Conservation (phyloP, 92 coral and sea anemone species). For the Bergia sp. region DNA sequence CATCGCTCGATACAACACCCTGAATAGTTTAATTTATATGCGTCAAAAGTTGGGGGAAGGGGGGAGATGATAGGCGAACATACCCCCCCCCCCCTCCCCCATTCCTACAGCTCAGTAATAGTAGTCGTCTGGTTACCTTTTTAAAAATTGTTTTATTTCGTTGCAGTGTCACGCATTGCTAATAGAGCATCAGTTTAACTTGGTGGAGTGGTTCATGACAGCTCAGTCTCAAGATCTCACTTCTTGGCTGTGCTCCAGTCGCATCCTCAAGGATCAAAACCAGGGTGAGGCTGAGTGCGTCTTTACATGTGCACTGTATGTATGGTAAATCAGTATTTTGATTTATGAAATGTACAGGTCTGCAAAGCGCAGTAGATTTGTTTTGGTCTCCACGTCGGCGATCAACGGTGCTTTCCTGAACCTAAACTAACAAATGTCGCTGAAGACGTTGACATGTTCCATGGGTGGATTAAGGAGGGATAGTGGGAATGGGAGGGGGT, state of each 20-base stretch:
- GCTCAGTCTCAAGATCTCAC: constrained; percentile 81
- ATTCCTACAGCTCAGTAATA: too few species aligned
- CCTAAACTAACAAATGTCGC: too few species aligned
- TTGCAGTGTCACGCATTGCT: constrained; percentile 82
- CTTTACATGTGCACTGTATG: too few species aligned
- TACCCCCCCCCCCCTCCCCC: too few species aligned
- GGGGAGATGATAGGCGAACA: too few species aligned
- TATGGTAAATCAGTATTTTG: not conserved
- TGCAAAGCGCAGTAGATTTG: not conserved
- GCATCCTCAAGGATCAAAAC: constrained; percentile 63
- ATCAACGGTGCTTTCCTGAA: too few species aligned
- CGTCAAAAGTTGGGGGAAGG: too few species aligned
- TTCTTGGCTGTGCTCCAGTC: constrained; percentile 84
- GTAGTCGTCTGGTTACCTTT: not conserved
- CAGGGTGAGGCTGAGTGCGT: constrained; percentile 55
- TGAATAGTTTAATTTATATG: too few species aligned
- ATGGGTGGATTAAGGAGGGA: too few species aligned
- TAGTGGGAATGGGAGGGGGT: too few species aligned
- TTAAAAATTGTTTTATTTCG: not conserved
- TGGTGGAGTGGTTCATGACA: constrained; percentile 89
- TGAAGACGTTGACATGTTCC: too few species aligned
- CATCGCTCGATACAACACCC: too few species aligned
- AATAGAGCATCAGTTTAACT: constrained; percentile 67
- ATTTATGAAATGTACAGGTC: not conserved
- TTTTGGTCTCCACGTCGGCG: not conserved